Evolutionary conservation across 2,797 vertebrate genomes (phyloP).

Genomic region (Bryconaethiops microstoma): DNA sequence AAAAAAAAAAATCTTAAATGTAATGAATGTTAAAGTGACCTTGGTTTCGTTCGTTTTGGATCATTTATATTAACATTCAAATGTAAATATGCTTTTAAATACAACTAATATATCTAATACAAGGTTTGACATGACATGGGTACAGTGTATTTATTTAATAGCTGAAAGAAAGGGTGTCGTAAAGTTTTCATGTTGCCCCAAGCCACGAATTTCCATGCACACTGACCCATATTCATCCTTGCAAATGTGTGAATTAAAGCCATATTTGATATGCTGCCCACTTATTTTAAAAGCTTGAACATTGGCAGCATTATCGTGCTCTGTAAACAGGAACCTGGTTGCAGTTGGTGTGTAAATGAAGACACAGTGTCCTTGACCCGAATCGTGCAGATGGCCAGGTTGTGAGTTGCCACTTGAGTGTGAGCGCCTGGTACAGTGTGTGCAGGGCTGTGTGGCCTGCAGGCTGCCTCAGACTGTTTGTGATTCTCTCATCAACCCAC

Average conservation of each 20-base stretch:
- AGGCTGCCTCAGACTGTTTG: slow-evolving; percentile 37
- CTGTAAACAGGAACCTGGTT: background rate
- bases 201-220: no score
- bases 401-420: slow-evolving; percentile 37
- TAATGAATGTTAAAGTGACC: no score
- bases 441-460: slow-evolving; percentile 46
- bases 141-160: background rate
- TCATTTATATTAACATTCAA: no score
- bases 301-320: background rate
- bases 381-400: slow-evolving; percentile 49
- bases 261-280: background rate
- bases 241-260: background rate
- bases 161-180: background rate
- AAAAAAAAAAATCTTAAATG: no score
- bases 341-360: background rate
- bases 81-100: no score
- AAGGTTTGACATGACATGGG: no score
- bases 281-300: background rate
- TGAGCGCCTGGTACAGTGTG: slow-evolving; percentile 25
- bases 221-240: background rate
- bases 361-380: slow-evolving; percentile 45
- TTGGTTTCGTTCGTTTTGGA: no score
- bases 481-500: slow-evolving; percentile 47
- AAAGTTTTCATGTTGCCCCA: no score
- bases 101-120: no score